These are phyloP conservation scores for Drosophila subquinaria DNA, from an alignment of 2,888 invertebrate genomes.

Conservation along the genomic window DNA sequence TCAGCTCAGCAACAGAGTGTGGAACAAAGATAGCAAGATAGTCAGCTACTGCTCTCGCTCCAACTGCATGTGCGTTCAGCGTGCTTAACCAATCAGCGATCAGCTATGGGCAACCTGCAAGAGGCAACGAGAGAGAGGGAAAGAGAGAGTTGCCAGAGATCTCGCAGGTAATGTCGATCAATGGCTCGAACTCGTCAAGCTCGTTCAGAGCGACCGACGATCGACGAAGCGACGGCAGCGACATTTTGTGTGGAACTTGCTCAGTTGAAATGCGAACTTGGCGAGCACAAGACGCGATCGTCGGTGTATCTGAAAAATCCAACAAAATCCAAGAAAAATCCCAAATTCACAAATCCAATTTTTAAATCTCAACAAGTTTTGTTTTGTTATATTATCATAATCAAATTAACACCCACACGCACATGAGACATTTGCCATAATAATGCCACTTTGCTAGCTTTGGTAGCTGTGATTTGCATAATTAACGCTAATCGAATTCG, in stretches of 20 bases:
- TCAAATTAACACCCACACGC: conserved; percentile 83
- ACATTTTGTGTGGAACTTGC: conserved; percentile 67
- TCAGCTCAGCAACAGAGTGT: neutral
- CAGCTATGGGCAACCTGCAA: conserved; percentile 41
- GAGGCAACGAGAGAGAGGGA: neutral
- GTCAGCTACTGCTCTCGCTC: conserved; percentile 19
- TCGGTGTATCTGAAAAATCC: conserved; percentile 49
- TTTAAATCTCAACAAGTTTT: neutral
- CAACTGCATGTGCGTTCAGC: conserved; percentile 27
- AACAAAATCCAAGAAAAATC: conserved; percentile 19
- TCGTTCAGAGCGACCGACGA: conserved; percentile 48
- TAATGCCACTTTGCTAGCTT: conserved; percentile 34
- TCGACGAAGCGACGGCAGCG: conserved; percentile 41
- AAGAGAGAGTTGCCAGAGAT: conserved; percentile 17
- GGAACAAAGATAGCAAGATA: conserved; percentile 39
- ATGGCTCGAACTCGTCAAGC: conserved; percentile 74
- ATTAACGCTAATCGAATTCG: conserved; percentile 74
- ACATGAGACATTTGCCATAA: conserved; percentile 61
- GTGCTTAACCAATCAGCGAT: conserved; percentile 36
- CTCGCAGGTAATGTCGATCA: conserved; percentile 72
- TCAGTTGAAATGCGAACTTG: conserved; percentile 82
- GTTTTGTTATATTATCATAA: conserved; percentile 60
- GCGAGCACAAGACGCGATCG: conserved; percentile 73
- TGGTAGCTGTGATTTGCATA: conserved; percentile 71
- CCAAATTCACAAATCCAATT: conserved; percentile 1